Base-by-base conservation (phyloP, 2,113 vertebrate species). In the Cranoglanis bouderius region DNA sequence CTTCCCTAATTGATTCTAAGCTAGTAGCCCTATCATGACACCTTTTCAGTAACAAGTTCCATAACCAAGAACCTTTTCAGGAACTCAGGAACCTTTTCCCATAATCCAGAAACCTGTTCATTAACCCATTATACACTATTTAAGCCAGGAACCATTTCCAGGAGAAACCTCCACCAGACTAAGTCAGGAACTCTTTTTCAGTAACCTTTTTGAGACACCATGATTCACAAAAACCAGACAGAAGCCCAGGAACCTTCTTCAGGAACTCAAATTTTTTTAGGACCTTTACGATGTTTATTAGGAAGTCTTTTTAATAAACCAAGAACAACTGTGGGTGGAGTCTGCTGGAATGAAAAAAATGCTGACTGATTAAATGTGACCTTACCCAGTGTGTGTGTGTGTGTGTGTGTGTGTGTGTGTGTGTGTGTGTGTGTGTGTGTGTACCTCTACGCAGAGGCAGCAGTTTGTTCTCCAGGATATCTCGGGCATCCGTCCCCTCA, bases 391-490 rank as follows among this genome's bases (percentile, higher is more conserved):
- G 86, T 85, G 43, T 82, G 53, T 51, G 26, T 46, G 67, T 84
- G 83, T 87, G 70, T 57, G 40, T 40, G 81, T 40, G 51, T 53
- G 82, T 61, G 74, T 40, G 85, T 77, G 59, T 49, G 82, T 67
- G 63, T 16, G 82, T 43, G 82, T 35, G 32, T 38, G 59, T 74
- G 19, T 72, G 59, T 29, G 9, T 51, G 49, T 82, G 77, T 3
- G 18, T 59, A 99, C 98, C 98, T 96, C 98, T 94, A 32, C 98
- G 95, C 1, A 99, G 90, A 0, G 98, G 98, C 32, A 99, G 96
- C 14, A 99, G 95, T 84, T 99, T 99, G 93, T 99, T 99, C 92
- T 99, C 98, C 93, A 99, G 94, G 90, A 99, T 95, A 10, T 99
- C 98, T 55, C 96, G 94, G 74, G 98, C 98, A 0, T 99, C 98